phyloP scores from a whole-genome alignment of 2,888 invertebrate species.

The Ochropleura plecta region DNA sequence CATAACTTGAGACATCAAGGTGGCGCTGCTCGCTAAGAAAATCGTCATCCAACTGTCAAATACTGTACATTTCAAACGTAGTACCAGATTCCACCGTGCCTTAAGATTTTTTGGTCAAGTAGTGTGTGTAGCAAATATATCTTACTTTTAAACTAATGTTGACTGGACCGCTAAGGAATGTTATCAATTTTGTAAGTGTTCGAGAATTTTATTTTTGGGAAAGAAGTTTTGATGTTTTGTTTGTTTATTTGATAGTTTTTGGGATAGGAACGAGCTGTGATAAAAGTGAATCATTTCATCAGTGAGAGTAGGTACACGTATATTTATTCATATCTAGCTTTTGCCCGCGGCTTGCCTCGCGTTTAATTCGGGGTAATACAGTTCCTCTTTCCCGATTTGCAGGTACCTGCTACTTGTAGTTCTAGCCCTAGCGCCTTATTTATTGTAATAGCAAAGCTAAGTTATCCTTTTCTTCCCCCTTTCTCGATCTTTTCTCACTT shows the following conservation, averaged over 20 bases:
- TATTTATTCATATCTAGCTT: too few species aligned
- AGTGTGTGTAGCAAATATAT: constrained; percentile 47
- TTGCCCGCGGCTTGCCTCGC: too few species aligned
- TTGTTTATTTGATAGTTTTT: not conserved
- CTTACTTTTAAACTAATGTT: constrained; percentile 59
- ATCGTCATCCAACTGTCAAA: not conserved
- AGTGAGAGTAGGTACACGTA: too few species aligned
- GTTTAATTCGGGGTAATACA: too few species aligned
- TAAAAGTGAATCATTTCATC: too few species aligned
- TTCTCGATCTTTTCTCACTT: too few species aligned
- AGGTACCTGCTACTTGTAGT: too few species aligned
- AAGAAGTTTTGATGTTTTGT: not conserved
- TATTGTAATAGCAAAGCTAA: too few species aligned
- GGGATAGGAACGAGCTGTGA: not conserved
- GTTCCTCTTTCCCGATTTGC: too few species aligned
- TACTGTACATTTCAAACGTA: not conserved
- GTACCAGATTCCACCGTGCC: not conserved
- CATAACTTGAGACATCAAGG: not conserved
- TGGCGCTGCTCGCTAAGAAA: not conserved
- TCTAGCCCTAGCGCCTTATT: too few species aligned
- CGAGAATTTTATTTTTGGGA: constrained; percentile 11
- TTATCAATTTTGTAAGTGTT: constrained; percentile 42
- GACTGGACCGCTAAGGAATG: constrained; percentile 41
- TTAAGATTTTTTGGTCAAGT: not conserved
- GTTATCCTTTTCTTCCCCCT: too few species aligned